These are phyloP conservation scores for Glyphotaelius pellucidus DNA, from an alignment of 2,888 invertebrate genomes.

Conservation along the genomic window DNA sequence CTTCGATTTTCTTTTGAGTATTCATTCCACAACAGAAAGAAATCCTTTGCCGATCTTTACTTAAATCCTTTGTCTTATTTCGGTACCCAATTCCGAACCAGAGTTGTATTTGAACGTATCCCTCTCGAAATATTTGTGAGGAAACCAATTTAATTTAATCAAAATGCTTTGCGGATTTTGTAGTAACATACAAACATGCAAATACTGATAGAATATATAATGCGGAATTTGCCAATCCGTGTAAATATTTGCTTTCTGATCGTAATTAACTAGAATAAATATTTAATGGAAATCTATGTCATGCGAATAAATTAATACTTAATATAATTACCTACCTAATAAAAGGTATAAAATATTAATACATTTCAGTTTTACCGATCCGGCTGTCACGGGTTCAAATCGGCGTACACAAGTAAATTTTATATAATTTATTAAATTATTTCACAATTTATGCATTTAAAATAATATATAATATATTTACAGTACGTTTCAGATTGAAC, in stretches of 20 bases:
- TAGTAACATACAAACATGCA: neutral
- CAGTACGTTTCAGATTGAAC: too few species aligned
- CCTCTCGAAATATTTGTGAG: neutral
- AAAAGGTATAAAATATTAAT: too few species aligned
- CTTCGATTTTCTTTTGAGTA: neutral
- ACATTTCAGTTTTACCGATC: too few species aligned
- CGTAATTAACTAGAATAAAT: neutral
- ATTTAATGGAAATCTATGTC: neutral
- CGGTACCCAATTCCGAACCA: neutral
- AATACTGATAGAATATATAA: neutral
- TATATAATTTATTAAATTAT: too few species aligned
- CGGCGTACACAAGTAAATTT: too few species aligned
- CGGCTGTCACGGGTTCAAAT: too few species aligned
- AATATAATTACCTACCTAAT: neutral
- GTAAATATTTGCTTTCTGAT: neutral
- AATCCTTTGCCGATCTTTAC: neutral
- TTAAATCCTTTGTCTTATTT: conserved; percentile 2
- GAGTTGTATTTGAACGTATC: neutral
- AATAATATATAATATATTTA: too few species aligned
- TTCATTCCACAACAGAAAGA: neutral
- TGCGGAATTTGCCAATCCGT: neutral
- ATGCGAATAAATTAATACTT: neutral
- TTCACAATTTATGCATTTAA: too few species aligned
- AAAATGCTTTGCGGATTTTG: neutral
- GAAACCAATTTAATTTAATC: neutral